Evolutionary conservation across 2,113 vertebrate genomes (phyloP), one percentile per base, ranked within the genome.

Genomic region (Marmota monax): DNA sequence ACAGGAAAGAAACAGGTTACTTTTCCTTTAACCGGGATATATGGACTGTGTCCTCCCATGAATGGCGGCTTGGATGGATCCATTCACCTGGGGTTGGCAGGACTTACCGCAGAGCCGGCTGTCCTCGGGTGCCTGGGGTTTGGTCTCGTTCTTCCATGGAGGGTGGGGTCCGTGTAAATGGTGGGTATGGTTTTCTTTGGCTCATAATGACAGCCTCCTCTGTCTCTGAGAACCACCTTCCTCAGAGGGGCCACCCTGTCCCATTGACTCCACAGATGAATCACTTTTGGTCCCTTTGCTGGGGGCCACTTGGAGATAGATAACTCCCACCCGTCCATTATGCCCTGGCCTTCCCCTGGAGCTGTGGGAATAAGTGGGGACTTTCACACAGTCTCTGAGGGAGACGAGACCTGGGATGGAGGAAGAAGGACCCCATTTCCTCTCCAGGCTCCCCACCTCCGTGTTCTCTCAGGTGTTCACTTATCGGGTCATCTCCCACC

Each of bases 361-460:
- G 16, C 39, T 10, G 0, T 25, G 58, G 22, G 34, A 37, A 32
- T 37, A 7, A 0, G 22, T 2, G n/a, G 39, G 4, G 22, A 8
- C 63, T 53, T 39, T 73, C 27, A 53, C 27, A 10, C 6, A 25
- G 5, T 65, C 51, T 58, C 53, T 4, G 5, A 65, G 42, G 14
- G 34, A 34, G 5, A 11, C 22, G 48, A 58, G 67, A 37, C 25
- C 77, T 18, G 58, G 29, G n/a, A 23, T 45, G 8, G 65, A 34
- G 39, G 32, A 56, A 74, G 27, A 37, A 14, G 32, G 20, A 23
- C 69, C 23, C 16, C 34, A 25, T 69, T 17, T 78, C 53, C 34
- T 92, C 3, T 34, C 29, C 37, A 11, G 51, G 2, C 42, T 27
- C 25, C 27, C 7, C 23, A 7, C 61, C 20, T 56, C 37, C 0